phyloP scores from a whole-genome alignment of 2,797 vertebrate genomes.

The Chloroceryle amazona region DNA sequence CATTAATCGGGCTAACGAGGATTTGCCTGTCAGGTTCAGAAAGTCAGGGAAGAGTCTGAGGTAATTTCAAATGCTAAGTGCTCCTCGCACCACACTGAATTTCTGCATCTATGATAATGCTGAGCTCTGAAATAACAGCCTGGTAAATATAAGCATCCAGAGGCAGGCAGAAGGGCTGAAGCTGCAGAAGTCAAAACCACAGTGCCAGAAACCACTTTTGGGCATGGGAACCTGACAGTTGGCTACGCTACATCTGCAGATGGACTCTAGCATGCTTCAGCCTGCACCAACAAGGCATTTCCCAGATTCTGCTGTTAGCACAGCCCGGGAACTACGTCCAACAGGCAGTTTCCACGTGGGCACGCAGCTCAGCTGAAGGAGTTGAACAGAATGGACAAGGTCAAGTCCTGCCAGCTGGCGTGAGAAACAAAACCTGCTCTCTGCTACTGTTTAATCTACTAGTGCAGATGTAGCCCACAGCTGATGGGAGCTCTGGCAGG shows the following conservation, averaged over 20 bases:
- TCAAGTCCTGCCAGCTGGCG: slow-evolving; percentile 47
- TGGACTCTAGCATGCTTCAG: not conserved
- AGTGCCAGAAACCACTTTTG: not conserved
- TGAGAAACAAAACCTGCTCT: not conserved
- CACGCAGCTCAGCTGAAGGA: not conserved
- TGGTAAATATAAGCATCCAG: not conserved
- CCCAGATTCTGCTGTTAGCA: not conserved
- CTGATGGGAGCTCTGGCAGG: not conserved
- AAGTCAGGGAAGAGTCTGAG: not conserved
- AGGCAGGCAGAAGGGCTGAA: not conserved
- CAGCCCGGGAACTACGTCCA: not conserved
- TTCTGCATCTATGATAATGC: not conserved
- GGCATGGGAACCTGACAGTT: not conserved
- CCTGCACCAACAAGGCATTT: not conserved
- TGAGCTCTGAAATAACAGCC: not conserved
- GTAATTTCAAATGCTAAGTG: not conserved
- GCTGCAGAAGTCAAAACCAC: not conserved
- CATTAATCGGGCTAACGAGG: not conserved
- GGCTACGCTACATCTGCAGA: not conserved
- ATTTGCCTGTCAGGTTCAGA: not conserved
- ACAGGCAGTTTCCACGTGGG: not conserved
- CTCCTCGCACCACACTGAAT: not conserved
- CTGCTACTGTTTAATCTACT: not conserved
- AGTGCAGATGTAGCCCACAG: not conserved
- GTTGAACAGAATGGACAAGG: not conserved